Percentiles rank a stretch among this genome's conserved stretches.
Evolutionary conservation across 2,888 invertebrate species (phyloP).

Genomic region (Hydriomena furcata): DNA sequence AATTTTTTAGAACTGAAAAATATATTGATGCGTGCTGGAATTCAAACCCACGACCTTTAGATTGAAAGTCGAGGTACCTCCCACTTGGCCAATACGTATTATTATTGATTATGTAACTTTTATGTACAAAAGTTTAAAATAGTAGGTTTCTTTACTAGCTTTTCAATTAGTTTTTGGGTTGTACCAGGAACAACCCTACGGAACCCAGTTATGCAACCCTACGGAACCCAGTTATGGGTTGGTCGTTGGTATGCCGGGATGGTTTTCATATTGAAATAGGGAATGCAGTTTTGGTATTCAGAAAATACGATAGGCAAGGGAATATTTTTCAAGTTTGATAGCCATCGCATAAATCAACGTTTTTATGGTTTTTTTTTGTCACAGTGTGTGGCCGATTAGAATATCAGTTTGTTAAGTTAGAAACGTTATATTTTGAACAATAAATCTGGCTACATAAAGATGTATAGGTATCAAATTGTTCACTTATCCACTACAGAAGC

Average conservation of each 20-base stretch:
- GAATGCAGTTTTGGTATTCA: conserved; percentile 22
- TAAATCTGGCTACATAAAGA: background rate
- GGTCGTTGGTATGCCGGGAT: conserved; percentile 14
- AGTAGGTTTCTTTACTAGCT: no score
- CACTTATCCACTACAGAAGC: no score
- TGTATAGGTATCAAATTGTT: no score
- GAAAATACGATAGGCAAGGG: conserved; percentile 3
- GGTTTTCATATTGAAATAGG: conserved; percentile 27
- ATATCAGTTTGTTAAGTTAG: conserved; percentile 10
- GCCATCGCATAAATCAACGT: conserved; percentile 23
- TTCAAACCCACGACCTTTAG: no score
- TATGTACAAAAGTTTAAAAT: background rate
- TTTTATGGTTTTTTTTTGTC: conserved; percentile 13
- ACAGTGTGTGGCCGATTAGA: conserved; percentile 13
- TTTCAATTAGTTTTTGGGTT: conserved; percentile 7
- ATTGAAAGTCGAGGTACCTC: no score
- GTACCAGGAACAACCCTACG: conserved; percentile 2
- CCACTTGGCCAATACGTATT: no score
- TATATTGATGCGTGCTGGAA: no score
- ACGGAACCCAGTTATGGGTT: conserved; percentile 3
- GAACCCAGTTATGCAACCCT: conserved; percentile 2
- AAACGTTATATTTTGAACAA: background rate
- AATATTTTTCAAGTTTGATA: conserved; percentile 20
- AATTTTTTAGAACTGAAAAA: no score
- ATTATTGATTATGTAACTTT: no score